Base-by-base conservation (phyloP, 2,113 vertebrate genomes). In the Syngnathus floridae region DNA sequence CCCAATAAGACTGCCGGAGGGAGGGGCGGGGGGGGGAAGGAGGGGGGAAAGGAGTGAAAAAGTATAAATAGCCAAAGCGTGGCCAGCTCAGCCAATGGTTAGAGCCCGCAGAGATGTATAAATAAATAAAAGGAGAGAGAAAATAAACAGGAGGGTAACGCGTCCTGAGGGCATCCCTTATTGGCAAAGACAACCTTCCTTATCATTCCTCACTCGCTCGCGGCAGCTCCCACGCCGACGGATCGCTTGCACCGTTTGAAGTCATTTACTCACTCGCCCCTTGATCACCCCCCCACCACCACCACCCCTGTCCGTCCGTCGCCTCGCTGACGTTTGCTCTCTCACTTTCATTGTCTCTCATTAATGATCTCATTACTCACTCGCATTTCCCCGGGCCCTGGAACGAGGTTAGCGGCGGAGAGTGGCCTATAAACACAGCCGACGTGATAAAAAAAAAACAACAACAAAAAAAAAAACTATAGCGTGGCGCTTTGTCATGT, bases 301-400 rank as follows among this genome's bases (percentile, higher is more conserved):
- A 10, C n/a, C 45, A n/a, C 3, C 17, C 14, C 0, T 5, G 11
- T 26, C 22, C 35, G 19, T 16, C 5, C n/a, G n/a, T 19, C 31
- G 1, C 66, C 48, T 5, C 59, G 5, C 57, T 41, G 21, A 78
- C 73, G 71, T 70, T 54, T 35, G 60, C 76, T 82, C 73, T 70
- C 83, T 82, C 74, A 71, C 79, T 79, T 85, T 85, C 84, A 77
- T 79, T 85, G 78, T 83, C 76, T 74, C 76, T 84, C 84, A 84
- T 87, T 90, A 88, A 87, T 80, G 81, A 84, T 85, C 82, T 83
- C 71, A 84, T 88, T 87, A 85, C 80, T 87, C 85, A 83, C 78
- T 80, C 71, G 84, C 73, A 71, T 76, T 84, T 59, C 83, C 82
- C 84, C 10, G 72, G 82, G 77, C 80, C 82, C 64, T 76, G 74